Evolutionary conservation across 1,140 invertebrate species (phyloP).

Genomic region (Leptoteleia sp.): DNA sequence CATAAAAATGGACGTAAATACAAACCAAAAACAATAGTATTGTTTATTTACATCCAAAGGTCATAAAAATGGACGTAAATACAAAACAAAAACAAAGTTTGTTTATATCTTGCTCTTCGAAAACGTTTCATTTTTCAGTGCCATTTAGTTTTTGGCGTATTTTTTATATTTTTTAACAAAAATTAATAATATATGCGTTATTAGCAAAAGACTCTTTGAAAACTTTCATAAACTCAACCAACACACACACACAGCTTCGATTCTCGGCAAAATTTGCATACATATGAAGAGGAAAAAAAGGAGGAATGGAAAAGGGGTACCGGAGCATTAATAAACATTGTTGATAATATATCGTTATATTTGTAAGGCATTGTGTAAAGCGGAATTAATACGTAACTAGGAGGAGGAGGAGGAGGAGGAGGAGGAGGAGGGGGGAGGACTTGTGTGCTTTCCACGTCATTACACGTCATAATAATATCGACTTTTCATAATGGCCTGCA

Average conservation of each 20-base stretch:
- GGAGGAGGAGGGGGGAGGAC: no score
- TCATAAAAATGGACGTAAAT: no score
- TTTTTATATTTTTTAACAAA: no score
- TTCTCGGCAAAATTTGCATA: slow-evolving; percentile 28
- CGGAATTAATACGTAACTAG: slow-evolving; percentile 50
- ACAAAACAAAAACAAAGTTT: no score
- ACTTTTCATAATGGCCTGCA: slow-evolving; percentile 33
- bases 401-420: no score
- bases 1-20: no score
- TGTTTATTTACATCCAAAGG: no score
- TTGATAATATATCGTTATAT: slow-evolving; percentile 26
- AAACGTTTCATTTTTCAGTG: no score
- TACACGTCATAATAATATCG: slow-evolving; percentile 41
- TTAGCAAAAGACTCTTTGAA: slow-evolving; percentile 27
- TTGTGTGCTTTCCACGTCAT: slow-evolving; percentile 43
- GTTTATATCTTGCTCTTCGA: no score
- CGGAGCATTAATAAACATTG: slow-evolving; percentile 27
- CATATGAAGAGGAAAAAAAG: slow-evolving; percentile 36
- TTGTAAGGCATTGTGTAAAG: slow-evolving; percentile 4
- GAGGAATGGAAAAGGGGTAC: slow-evolving; percentile 2
- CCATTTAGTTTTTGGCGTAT: no score
- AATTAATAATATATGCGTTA: no score
- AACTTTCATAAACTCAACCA: slow-evolving; percentile 21
- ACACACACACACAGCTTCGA: slow-evolving; percentile 17
- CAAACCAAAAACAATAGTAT: no score